Conservation (phyloP, 2,888 invertebrate species). For the Rhimphoctona megacephalus region DNA sequence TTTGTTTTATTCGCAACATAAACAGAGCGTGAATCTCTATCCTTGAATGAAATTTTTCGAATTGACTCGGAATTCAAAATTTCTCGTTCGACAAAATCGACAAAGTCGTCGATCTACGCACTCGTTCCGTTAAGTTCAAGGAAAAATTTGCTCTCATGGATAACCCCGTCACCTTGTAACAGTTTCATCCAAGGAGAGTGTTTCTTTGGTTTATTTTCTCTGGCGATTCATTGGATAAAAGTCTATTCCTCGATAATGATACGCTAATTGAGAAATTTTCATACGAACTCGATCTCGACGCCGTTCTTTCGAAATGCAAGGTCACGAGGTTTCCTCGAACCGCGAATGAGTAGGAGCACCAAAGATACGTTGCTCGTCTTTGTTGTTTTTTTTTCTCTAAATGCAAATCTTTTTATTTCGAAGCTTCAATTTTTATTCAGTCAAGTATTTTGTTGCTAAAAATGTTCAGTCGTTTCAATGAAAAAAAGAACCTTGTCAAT, state of each 20-base stretch:
- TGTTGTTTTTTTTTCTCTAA: background rate
- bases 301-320: constrained; percentile 14
- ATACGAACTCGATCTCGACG: constrained; percentile 1
- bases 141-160: constrained; percentile 24
- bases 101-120: background rate
- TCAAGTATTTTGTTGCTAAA: constrained; percentile 29
- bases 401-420: constrained; percentile 55
- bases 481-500: background rate
- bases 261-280: constrained; percentile 14
- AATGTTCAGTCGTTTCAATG: background rate
- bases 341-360: background rate
- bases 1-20: background rate
- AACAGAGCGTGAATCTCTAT: background rate
- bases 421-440: constrained; percentile 36
- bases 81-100: background rate
- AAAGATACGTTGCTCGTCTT: background rate
- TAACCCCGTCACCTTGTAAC: constrained; percentile 54
- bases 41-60: background rate
- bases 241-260: background rate
- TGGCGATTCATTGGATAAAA: background rate
- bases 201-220: constrained; percentile 2
- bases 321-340: background rate
- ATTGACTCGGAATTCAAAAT: background rate
- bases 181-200: constrained; percentile 21
- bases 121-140: constrained; percentile 49